Conservation (phyloP, 2,888 invertebrate genomes). For the Aphodius granarius region DNA sequence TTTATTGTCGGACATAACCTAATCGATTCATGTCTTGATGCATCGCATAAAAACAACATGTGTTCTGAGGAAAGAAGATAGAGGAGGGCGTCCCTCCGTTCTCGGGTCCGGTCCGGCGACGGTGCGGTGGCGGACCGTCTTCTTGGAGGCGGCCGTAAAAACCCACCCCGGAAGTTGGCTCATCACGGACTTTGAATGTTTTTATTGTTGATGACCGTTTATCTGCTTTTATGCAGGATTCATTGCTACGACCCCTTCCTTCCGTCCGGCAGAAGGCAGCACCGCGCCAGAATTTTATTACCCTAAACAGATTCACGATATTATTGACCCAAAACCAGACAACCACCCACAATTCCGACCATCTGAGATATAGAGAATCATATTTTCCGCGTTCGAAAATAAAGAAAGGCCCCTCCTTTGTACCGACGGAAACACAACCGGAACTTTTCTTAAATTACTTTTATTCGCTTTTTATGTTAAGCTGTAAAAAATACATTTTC, state of each 20-base stretch:
- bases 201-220: conserved; percentile 49
- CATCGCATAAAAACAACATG: conserved; percentile 5
- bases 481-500: not conserved
- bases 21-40: conserved; percentile 8
- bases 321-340: conserved; percentile 18
- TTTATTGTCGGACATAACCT: conserved; percentile 1
- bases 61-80: not conserved
- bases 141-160: conserved; percentile 42
- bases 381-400: conserved; percentile 7
- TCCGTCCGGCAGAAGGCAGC: conserved; percentile 2
- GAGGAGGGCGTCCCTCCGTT: not conserved
- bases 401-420: not conserved
- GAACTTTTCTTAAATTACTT: conserved; percentile 21
- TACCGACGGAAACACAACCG: not conserved
- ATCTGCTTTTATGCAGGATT: conserved; percentile 38
- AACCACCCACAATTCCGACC: not conserved
- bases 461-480: conserved; percentile 25
- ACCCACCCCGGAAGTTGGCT: conserved; percentile 41
- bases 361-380: conserved; percentile 13
- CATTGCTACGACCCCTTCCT: conserved; percentile 29
- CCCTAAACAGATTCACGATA: conserved; percentile 16
- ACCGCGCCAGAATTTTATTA: conserved; percentile 1
- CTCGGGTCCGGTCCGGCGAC: not conserved
- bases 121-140: conserved; percentile 27
- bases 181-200: conserved; percentile 48